Conservation (phyloP, 2,888 invertebrate species). For the Imbricaverruca yamaguchii region DNA sequence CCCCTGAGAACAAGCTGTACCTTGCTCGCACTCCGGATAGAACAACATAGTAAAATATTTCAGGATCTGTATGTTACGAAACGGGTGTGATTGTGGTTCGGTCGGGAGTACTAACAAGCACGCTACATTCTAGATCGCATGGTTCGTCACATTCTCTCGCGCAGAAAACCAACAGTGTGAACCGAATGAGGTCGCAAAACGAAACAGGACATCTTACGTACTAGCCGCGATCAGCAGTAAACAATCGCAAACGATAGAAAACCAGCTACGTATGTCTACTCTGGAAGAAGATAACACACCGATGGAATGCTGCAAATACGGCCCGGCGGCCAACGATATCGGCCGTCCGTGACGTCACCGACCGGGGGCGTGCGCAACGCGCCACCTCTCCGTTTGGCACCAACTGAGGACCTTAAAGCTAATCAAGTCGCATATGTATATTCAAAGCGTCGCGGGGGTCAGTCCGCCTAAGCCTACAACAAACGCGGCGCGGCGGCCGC, state of each 20-base stretch:
- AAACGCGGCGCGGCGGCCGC: background rate
- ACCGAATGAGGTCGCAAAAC: background rate
- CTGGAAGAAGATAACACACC: conserved; percentile 17
- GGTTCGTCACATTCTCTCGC: background rate
- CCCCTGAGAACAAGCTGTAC: no score
- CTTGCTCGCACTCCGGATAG: no score
- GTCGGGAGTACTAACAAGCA: background rate
- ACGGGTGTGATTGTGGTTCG: background rate
- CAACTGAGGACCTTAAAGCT: conserved; percentile 4
- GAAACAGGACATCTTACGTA: background rate
- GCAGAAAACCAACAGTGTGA: background rate
- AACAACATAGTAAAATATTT: background rate
- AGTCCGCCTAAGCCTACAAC: background rate
- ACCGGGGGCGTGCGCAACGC: background rate
- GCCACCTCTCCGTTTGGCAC: background rate
- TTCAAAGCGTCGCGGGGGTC: background rate
- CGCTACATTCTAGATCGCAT: conserved; percentile 8
- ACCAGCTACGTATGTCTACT: conserved; percentile 2
- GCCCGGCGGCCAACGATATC: background rate
- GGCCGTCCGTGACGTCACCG: background rate
- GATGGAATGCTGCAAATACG: conserved; percentile 1
- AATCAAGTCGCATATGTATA: background rate
- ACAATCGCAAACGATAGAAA: conserved; percentile 1
- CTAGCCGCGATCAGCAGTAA: background rate
- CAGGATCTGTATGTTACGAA: background rate